Base-by-base conservation (phyloP, 37 sponge, comb jelly and placozoan genomes). In the Mnemiopsis leidyi region DNA sequence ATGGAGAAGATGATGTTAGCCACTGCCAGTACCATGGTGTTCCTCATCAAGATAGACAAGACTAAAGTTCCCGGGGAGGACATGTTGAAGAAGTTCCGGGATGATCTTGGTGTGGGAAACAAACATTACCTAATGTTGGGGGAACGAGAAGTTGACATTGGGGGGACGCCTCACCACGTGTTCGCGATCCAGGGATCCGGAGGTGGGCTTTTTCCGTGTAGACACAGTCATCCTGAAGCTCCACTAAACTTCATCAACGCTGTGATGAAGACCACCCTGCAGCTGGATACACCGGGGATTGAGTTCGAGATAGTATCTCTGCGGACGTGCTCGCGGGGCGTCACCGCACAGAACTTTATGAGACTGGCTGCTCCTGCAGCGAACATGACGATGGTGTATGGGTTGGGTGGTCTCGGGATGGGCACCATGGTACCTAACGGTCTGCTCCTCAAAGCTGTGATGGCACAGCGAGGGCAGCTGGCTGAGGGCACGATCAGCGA, bases 291-390 rank as follows among this genome's bases (percentile, higher is more conserved):
- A 9, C 38, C 33, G 24, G 90, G 90, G 9, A 37, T 85, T 7
- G 24, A 38, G 1, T 85, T 26, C 24, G 90, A 85, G 40, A 85
- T 85, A 23, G n/a, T 85, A n/a, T 40, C 40, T 29, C 30, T 85
- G 90, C 1, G 90, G 90, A 33, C 38, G 0, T 85, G 90, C 39
- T 26, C 90, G 25, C 32, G 90, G 20, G 90, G 90, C 3, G 48
- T 85, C 7, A 85, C 90, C n/a, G 90, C 90, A 23, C 90, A 40
- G 61, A 85, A 85, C 90, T 38, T 85, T 29, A 85, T 85, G 61
- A 7, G 90, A 23, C 61, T 40, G 24, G 2, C 90, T 1, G 90
- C 90, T n/a, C 90, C 90, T 0, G 90, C 90, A 2, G 23, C 90
- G 0, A 85, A 85, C 61, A 38, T 85, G 40, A 61, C 36, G 2